Evolutionary conservation across 1,140 invertebrate genomes (phyloP).

Genomic region (Hypothenemus hampei): DNA sequence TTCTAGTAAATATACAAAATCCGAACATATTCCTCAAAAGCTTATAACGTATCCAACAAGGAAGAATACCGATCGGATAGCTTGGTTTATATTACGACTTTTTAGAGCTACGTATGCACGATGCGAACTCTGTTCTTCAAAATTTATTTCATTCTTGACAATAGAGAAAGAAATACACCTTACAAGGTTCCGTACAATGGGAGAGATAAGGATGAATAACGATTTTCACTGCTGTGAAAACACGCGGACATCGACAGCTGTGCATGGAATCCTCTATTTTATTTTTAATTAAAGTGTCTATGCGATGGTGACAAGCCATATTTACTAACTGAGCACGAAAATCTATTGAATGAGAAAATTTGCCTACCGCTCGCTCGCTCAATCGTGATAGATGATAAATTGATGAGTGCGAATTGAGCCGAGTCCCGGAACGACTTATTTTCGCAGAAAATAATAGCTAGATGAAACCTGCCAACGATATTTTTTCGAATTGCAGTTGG

Average conservation of each 20-base stretch:
- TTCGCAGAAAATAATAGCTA: too few relatives aligned
- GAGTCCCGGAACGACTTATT: too few relatives aligned
- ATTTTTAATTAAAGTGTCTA: conserved; percentile 17
- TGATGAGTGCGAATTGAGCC: too few relatives aligned
- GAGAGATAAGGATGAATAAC: conserved; percentile 25
- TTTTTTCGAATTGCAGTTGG: too few relatives aligned
- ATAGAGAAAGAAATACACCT: conserved; percentile 26
- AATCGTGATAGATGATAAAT: too few relatives aligned
- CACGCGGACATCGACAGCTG: conserved; percentile 18
- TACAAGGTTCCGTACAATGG: conserved; percentile 24
- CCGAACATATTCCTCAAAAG: background rate
- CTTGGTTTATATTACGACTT: conserved; percentile 15
- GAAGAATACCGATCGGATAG: conserved; percentile 18
- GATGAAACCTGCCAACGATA: too few relatives aligned
- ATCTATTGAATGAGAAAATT: too few relatives aligned
- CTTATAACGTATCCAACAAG: conserved; percentile 12
- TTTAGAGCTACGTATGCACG: conserved; percentile 18
- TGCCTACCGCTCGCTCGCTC: too few relatives aligned
- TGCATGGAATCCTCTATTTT: conserved; percentile 13
- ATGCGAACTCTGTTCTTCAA: conserved; percentile 20
- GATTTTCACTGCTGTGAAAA: conserved; percentile 17
- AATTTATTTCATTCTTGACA: conserved; percentile 21
- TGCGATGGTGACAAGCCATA: too few relatives aligned
- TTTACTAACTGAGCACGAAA: too few relatives aligned
- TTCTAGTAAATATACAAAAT: background rate